Percentiles rank a stretch among this genome's conserved stretches.
These are phyloP conservation scores for Bradypodion pumilum DNA, from an alignment of 2,797 vertebrate genomes.

Conservation along the genomic window DNA sequence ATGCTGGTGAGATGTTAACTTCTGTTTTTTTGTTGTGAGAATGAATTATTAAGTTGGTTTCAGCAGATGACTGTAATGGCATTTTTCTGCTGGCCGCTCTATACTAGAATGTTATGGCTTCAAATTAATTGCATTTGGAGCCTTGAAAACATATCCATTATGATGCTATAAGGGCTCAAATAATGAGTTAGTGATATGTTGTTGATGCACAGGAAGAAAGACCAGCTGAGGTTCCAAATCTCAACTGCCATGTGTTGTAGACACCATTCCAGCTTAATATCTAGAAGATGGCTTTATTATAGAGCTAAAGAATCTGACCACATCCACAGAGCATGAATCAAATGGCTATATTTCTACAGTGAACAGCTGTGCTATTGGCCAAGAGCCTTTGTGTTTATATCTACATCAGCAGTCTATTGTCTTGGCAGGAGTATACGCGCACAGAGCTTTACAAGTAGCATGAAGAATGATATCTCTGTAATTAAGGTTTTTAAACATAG, in stretches of 20 bases:
- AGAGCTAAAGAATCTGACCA: slow-evolving; percentile 21
- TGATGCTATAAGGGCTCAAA: slow-evolving; percentile 20
- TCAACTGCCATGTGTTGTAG: slow-evolving; percentile 6
- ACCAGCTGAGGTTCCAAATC: slow-evolving; percentile 33
- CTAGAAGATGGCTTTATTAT: slow-evolving; percentile 25
- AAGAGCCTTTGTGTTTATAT: slow-evolving; percentile 1
- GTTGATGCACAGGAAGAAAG: slow-evolving; percentile 1
- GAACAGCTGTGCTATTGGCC: slow-evolving; percentile 26
- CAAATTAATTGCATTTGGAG: slow-evolving; percentile 26
- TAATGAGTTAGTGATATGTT: not conserved
- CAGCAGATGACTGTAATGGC: slow-evolving; percentile 8
- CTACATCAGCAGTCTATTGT: slow-evolving; percentile 10
- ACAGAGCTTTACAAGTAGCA: slow-evolving; percentile 12
- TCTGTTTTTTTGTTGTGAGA: slow-evolving; percentile 31
- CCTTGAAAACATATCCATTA: not conserved
- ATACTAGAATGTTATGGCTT: slow-evolving; percentile 32
- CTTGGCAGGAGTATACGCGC: not conserved
- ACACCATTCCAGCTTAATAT: slow-evolving; percentile 22
- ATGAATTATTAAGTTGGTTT: slow-evolving; percentile 36
- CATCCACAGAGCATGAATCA: slow-evolving; percentile 14
- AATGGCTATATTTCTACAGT: slow-evolving; percentile 7
- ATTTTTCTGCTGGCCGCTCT: not conserved
- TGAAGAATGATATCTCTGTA: not conserved
- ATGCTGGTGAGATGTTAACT: slow-evolving; percentile 23
- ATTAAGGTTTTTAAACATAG: not conserved